phyloP scores from a whole-genome alignment of 2,797 vertebrate species.

The Schizopygopsis malacanthus region DNA sequence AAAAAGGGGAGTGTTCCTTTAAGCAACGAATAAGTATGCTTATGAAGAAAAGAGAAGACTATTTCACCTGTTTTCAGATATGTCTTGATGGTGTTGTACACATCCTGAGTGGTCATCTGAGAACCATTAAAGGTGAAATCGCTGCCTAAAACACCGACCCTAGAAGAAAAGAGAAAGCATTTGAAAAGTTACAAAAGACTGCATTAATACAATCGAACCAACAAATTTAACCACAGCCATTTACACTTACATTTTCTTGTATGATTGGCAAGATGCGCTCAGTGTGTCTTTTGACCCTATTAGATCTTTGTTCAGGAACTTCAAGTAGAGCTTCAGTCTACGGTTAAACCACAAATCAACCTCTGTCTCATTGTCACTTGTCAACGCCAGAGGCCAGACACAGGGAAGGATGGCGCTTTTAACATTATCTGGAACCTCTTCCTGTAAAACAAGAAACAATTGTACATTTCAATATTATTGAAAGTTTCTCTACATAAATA shows the following conservation, averaged over 20 bases:
- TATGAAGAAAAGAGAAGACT: neutral
- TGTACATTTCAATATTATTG: no score
- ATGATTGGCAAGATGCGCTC: constrained; percentile 46
- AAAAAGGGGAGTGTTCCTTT: no score
- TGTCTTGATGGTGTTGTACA: constrained; percentile 44
- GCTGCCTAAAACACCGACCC: constrained; percentile 48
- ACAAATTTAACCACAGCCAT: neutral
- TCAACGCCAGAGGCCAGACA: constrained; percentile 52
- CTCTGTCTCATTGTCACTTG: constrained; percentile 24
- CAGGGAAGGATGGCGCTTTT: constrained; percentile 40
- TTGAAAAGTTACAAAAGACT: neutral
- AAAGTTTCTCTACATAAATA: neutral
- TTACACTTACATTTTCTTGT: constrained; percentile 46
- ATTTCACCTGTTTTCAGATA: constrained; percentile 50
- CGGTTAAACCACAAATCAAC: constrained; percentile 49
- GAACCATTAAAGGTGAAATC: constrained; percentile 29
- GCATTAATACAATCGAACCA: neutral
- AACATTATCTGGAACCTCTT: constrained; percentile 21
- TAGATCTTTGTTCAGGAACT: constrained; percentile 42
- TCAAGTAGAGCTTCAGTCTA: constrained; percentile 44
- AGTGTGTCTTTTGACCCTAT: constrained; percentile 43
- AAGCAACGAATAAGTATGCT: neutral
- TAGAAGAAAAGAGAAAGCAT: constrained; percentile 16
- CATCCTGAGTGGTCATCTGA: constrained; percentile 11
- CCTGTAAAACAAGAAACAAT: constrained; percentile 6